These are phyloP conservation scores for Zapus hudsonius DNA, from an alignment of 2,113 vertebrate species.

Conservation along the genomic window DNA sequence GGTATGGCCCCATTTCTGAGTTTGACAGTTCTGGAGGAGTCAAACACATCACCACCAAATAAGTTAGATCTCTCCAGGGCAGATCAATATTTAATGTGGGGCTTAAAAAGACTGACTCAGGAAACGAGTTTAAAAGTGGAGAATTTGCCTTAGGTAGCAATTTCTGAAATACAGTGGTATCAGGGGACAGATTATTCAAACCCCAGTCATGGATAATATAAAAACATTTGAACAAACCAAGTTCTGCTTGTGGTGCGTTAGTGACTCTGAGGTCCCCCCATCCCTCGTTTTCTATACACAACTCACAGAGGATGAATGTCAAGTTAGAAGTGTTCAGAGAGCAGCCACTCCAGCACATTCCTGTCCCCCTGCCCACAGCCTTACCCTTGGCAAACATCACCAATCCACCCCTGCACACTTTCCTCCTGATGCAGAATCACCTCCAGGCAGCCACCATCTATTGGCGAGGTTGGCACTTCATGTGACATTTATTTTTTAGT, in stretches of 20 bases:
- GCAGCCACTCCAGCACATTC: background rate
- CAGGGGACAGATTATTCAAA: constrained; percentile 80
- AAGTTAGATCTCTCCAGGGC: constrained; percentile 81
- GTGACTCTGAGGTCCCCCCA: background rate
- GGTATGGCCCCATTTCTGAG: background rate
- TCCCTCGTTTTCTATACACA: background rate
- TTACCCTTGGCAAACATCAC: constrained; percentile 45
- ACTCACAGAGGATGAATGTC: background rate
- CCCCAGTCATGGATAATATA: constrained; percentile 65
- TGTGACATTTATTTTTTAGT: constrained; percentile 13
- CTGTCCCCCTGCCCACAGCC: accelerated
- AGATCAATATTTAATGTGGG: constrained; percentile 90
- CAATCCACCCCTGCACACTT: constrained; percentile 34
- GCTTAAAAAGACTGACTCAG: constrained; percentile 86
- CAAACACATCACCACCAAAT: constrained; percentile 76
- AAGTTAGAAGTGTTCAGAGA: background rate
- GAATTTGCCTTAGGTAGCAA: constrained; percentile 87
- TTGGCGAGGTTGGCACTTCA: background rate
- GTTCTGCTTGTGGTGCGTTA: constrained; percentile 7
- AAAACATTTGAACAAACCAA: constrained; percentile 71
- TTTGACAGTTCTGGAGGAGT: constrained; percentile 42
- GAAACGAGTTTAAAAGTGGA: constrained; percentile 86
- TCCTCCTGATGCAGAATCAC: background rate
- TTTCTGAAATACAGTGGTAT: constrained; percentile 82
- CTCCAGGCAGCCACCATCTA: background rate